Evolutionary conservation across 2,113 vertebrate genomes (phyloP), one percentile per base, ranked within the genome.

Genomic region (Perccottus glenii): DNA sequence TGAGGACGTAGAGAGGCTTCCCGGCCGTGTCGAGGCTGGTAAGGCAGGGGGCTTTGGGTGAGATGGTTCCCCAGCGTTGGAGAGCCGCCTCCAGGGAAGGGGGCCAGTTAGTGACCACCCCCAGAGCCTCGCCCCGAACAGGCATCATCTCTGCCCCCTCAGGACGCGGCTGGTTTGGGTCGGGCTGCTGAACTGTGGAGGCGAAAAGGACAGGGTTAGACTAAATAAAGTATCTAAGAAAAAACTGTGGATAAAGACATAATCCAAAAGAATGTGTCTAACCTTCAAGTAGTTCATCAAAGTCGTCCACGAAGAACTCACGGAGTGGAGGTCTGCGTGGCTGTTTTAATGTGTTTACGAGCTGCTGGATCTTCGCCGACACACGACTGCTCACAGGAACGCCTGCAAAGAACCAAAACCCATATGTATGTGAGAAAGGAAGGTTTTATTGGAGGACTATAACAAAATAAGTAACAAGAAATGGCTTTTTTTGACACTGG

Each of bases 301-400:
- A 99, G 91, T 99, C 98, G 69, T 99, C 98, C 6, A 99, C 97
- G 79, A 99, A 99, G 91, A 99, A 99, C 90, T 99, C 98, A 59
- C 98, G 85, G 51, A 99, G 94, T 0, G 98, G 98, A 5, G 98
- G 98, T 69, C 98, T 93, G 84, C 98, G 96, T 7, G 98, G 98
- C 87, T 96, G 94, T 88, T 99, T 99, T 87, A 99, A 93, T 6
- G 98, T 99, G 91, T 96, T 99, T 86, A 99, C 97, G 27, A 99
- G 94, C 89, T 99, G 98, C 84, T 99, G 98, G 85, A 99, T 99
- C 92, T 99, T 99, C 59, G 98, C 97, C 5, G 98, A 99, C 72
- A 99, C 97, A 61, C 98, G 95, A 88, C 96, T 99, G 93, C 97
- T 99, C 86, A 99, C 98, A 0, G 98, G 98, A 52, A 99, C 98